Base-by-base conservation (phyloP, 2,888 invertebrate species). In the Mythimna impura region DNA sequence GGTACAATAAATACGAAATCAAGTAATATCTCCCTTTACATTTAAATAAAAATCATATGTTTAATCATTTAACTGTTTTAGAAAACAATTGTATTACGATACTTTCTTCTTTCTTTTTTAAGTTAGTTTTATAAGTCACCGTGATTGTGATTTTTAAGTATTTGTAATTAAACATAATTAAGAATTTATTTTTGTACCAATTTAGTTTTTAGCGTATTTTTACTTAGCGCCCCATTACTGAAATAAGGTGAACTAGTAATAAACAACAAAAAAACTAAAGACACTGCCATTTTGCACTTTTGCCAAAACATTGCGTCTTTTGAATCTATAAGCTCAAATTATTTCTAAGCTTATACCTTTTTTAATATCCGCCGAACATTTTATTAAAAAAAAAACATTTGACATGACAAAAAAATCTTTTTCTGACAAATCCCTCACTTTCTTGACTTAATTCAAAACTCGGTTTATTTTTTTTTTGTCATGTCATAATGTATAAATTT, bases 111-210 rank as follows among this genome's bases (percentile, higher is more conserved):
- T 43, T 43, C 14, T 85, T 76, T 71, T 82, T 77, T 78, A 87
- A 81, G 84, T 88, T 89, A 89, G 88, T 85, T 76, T 65, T 76
- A 79, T 94, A 94, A 93, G 93, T 93, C 94, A 93, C 94, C 92
- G 83, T 83, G 86, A 93, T 91, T 95, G 95, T 95, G 95, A 95
- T 95, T 94, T 92, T 89, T 92, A 89, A 90, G 90, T 91, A 92
- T 91, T 90, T 89, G 86, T 89, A 88, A 87, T 87, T 88, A 86
- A 83, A 84, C 57, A 76, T 85, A 82, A 78, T 86, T 92, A 93
- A 91, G 92, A 86, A 88, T 91, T 93, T 94, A 94, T 94, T 95
- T 95, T 95, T 95, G 90, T 95, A 95, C 91, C 92, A 91, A 87
- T 90, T 91, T 93, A 87, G 85, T 85, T 86, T 85, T 85, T 87